These are phyloP conservation scores for Myiagra hebetior DNA, from an alignment of 2,113 vertebrate species.

Conservation along the genomic window DNA sequence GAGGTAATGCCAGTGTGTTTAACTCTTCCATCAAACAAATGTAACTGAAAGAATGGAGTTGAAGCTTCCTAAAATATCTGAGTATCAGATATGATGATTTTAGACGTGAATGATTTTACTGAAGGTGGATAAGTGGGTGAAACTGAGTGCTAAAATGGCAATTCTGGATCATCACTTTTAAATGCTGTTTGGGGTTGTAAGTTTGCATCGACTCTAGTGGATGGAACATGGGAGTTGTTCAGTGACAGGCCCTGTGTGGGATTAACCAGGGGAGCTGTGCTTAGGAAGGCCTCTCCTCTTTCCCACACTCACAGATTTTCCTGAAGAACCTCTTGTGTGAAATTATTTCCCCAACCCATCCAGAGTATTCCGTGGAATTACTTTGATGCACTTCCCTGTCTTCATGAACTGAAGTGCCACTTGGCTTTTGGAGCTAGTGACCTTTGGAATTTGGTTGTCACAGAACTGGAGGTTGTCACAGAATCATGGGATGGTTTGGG, in stretches of 20 bases:
- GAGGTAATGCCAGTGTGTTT: background rate
- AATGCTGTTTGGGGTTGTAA: background rate
- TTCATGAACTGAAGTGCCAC: rapidly evolving
- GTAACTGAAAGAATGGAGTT: background rate
- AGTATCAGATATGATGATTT: too few species aligned
- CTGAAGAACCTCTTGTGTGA: background rate
- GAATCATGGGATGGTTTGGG: background rate
- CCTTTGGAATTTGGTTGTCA: background rate
- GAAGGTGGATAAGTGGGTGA: background rate
- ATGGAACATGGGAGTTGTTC: background rate
- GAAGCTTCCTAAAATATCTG: background rate
- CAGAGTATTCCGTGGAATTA: background rate
- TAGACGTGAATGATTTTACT: background rate
- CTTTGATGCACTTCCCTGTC: rapidly evolving
- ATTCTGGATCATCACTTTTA: background rate
- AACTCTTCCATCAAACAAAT: background rate
- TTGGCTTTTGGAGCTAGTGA: background rate
- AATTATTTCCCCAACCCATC: background rate
- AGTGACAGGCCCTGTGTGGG: background rate
- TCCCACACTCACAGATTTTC: background rate
- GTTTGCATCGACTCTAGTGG: background rate
- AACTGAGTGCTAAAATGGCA: background rate
- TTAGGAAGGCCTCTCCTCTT: background rate
- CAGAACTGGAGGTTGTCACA: background rate
- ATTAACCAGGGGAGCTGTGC: background rate